A percentile compares a stretch with the other conserved stretches of the same genome.
phyloP scores from a whole-genome alignment of 2,888 invertebrate species.

The Hydroisotoma schaefferi region DNA sequence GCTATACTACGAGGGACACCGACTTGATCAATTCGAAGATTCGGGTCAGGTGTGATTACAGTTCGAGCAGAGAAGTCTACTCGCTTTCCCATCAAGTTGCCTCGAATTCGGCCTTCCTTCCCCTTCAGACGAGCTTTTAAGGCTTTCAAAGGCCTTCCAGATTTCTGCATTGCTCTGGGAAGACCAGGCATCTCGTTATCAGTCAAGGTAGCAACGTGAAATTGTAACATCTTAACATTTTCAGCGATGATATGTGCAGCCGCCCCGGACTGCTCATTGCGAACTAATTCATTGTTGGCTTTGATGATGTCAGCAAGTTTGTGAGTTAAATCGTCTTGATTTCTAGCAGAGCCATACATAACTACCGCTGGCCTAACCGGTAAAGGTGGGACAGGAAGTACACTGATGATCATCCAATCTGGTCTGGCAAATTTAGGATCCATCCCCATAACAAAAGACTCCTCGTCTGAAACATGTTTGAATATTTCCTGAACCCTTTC shows the following conservation, averaged over 20 bases:
- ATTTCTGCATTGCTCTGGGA: constrained; percentile 97
- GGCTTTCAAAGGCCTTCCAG: constrained; percentile 96
- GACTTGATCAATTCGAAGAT: constrained; percentile 81
- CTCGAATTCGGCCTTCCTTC: constrained; percentile 97
- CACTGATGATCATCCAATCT: constrained; percentile 99
- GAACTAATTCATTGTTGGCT: constrained; percentile 89
- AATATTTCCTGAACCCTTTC: constrained; percentile 97
- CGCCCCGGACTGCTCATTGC: constrained; percentile 94
- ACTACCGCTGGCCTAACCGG: constrained; percentile 96
- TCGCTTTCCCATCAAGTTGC: constrained; percentile 99
- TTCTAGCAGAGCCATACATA: constrained; percentile 98
- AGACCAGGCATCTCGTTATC: constrained; percentile 99
- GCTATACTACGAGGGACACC: constrained; percentile 98
- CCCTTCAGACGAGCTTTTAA: constrained; percentile 94
- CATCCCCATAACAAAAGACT: constrained; percentile 89
- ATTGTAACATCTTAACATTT: constrained; percentile 96
- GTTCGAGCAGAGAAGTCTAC: constrained; percentile 99
- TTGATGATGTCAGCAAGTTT: constrained; percentile 98
- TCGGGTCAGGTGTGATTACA: constrained; percentile 95
- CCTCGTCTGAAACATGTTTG: constrained; percentile 93
- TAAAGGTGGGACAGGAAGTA: constrained; percentile 93
- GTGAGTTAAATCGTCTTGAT: constrained; percentile 96
- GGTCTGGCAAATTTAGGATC: constrained; percentile 96
- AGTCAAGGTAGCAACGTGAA: constrained; percentile 95
- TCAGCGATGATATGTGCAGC: constrained; percentile 96